A percentile compares a stretch with the other conserved stretches of the same genome.
Conservation (phyloP, 2,113 vertebrate species). For the Poeciliopsis retropinna region DNA sequence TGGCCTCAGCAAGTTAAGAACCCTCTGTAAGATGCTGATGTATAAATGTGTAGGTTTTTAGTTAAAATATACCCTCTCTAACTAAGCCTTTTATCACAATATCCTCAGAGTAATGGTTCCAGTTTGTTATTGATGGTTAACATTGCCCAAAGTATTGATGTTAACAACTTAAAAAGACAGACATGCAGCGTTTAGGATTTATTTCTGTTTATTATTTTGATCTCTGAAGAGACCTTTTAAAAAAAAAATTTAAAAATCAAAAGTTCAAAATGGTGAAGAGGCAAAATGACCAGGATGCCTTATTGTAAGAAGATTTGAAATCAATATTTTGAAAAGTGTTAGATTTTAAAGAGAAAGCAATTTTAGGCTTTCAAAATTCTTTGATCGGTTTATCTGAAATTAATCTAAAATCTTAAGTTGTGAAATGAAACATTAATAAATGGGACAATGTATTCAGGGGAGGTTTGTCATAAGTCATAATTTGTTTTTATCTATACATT, state of each 20-base stretch:
- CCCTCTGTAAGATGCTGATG: slow-evolving; percentile 14
- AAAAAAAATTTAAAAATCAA: too few relatives aligned
- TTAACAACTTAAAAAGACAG: neutral
- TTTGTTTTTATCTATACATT: neutral
- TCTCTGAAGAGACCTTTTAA: too few relatives aligned
- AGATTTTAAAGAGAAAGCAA: too few relatives aligned
- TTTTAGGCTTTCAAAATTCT: too few relatives aligned
- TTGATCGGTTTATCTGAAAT: too few relatives aligned
- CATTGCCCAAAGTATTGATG: neutral
- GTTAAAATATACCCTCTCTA: neutral
- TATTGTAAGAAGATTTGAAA: neutral
- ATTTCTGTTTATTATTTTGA: neutral
- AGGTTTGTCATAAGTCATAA: neutral
- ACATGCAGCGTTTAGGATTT: neutral
- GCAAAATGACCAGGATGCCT: too few relatives aligned
- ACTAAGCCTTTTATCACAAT: neutral
- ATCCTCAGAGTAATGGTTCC: neutral
- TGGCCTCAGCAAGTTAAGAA: slow-evolving; percentile 25
- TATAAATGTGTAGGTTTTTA: slow-evolving; percentile 4
- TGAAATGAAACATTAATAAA: neutral
- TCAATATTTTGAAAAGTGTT: neutral
- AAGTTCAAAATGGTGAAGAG: too few relatives aligned
- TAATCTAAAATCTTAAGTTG: too few relatives aligned
- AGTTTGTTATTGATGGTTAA: neutral
- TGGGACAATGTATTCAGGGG: neutral